Base-by-base conservation (phyloP, 2,113 vertebrate genomes). In the Pseudorasbora parva region DNA sequence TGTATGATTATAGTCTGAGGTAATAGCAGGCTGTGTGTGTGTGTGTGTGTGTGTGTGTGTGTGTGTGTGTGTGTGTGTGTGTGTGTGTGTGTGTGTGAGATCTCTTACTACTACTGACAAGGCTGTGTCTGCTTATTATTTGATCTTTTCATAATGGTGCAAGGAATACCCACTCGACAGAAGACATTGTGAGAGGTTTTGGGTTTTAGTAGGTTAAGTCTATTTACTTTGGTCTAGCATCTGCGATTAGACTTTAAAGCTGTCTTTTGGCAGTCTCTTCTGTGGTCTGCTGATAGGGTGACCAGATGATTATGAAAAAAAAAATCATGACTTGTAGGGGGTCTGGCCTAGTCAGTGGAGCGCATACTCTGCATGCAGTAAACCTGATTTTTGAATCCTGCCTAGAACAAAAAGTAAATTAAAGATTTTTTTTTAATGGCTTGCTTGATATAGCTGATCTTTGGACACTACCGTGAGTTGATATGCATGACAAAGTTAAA, bases 1-100 rank as follows among this genome's bases (percentile, higher is more conserved):
- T 56, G 21, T 68, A 23, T 81, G 64, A 69, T 69, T 81, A 81
- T 49, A 69, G 45, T 33, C 21, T 68, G 78, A 66, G 45, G 45
- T 81, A 81, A 69, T 81, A 41, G 30, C 27, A 62, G 76, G 37
- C 9, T 69, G 23, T 69, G 47, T 56, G 78, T 15, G 11, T 9
- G 5, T 37, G 76, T 47, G 56, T 30, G 74, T 75, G 73, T 30
- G 30, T 30, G 30, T 30, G 30, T 30, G 30, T 30, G 30, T 54
- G 43, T 11, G 43, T 54, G 17, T 78, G n/a, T 78, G 54, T 59
- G 8, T 77, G 75, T 8, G 30, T 30, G 30, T 30, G 30, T 30
- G 30, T 30, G 30, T 54, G 43, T 11, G 43, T 54, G 17, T 78
- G n/a, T 78, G 54, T 59, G 8, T 77, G 75, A 4, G 56, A 60